Conservation (phyloP, 2,113 vertebrate genomes). For the Kryptolebias marmoratus region DNA sequence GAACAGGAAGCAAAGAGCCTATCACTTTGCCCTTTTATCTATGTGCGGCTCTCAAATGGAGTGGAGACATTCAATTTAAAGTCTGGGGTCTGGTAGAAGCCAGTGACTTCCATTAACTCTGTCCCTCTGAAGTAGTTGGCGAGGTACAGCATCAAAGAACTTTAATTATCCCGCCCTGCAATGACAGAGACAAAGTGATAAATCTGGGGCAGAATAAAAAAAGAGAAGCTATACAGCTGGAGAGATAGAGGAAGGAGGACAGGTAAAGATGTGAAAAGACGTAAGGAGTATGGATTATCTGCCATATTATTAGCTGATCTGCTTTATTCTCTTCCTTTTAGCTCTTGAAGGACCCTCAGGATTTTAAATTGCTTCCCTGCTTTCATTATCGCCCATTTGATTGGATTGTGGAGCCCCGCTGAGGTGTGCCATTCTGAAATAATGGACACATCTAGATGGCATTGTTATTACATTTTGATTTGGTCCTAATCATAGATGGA, state of each 20-base stretch:
- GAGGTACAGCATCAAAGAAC: conserved; percentile 59
- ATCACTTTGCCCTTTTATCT: conserved; percentile 67
- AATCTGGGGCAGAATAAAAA: conserved; percentile 17
- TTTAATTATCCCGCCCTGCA: conserved; percentile 59
- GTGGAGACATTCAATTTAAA: conserved; percentile 72
- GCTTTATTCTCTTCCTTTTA: conserved; percentile 40
- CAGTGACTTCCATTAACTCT: conserved; percentile 67
- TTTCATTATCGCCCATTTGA: conserved; percentile 72
- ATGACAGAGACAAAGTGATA: conserved; percentile 39
- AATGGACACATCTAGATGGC: conserved; percentile 49
- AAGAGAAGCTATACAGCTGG: conserved; percentile 8
- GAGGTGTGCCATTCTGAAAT: conserved; percentile 58
- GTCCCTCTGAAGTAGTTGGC: conserved; percentile 54
- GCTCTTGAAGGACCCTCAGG: conserved; percentile 45
- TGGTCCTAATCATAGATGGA: conserved; percentile 17
- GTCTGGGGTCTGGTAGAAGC: conserved; percentile 59
- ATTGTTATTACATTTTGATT: conserved; percentile 55
- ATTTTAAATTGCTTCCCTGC: conserved; percentile 63
- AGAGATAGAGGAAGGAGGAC: conserved; percentile 11
- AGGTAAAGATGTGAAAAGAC: neutral
- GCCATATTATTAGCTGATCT: conserved; percentile 44
- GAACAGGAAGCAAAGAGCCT: conserved; percentile 54
- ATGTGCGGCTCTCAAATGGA: conserved; percentile 62
- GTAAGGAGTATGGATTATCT: conserved; percentile 40
- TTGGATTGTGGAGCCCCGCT: conserved; percentile 68